These are phyloP conservation scores for Sterrhoptilus dennistouni DNA, from an alignment of 2,113 vertebrate species.

Conservation along the genomic window DNA sequence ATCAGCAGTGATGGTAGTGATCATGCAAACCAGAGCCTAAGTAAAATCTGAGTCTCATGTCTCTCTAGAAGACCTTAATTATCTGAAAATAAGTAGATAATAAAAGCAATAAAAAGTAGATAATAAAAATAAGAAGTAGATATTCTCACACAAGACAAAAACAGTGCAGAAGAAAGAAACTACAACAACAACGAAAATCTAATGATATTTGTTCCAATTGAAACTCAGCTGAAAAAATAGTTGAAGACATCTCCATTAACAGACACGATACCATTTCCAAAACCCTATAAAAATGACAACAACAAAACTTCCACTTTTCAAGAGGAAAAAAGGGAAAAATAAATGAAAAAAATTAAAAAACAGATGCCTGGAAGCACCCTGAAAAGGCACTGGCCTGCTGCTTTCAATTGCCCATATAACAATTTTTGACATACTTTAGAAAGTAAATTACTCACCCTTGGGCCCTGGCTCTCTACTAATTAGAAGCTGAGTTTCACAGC, in stretches of 20 bases:
- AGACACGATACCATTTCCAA: neutral
- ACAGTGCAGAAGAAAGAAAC: neutral
- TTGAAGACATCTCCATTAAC: neutral
- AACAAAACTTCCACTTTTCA: neutral
- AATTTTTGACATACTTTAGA: neutral
- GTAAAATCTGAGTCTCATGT: neutral
- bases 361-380: neutral
- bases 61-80: neutral
- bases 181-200: neutral
- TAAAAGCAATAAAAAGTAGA: neutral
- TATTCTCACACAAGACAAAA: neutral
- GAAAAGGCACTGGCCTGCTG: neutral
- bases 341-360: neutral
- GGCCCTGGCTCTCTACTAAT: neutral
- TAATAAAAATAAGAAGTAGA: neutral
- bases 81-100: neutral
- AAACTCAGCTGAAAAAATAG: neutral
- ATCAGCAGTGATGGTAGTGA: neutral
- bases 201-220: neutral
- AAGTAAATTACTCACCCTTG: neutral
- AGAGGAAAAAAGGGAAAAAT: neutral
- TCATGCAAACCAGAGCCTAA: neutral
- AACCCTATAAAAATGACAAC: rapidly evolving
- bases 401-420: neutral
- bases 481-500: neutral